Evolutionary conservation across 2,797 vertebrate species (phyloP).

Genomic region (Amniataba percoides): DNA sequence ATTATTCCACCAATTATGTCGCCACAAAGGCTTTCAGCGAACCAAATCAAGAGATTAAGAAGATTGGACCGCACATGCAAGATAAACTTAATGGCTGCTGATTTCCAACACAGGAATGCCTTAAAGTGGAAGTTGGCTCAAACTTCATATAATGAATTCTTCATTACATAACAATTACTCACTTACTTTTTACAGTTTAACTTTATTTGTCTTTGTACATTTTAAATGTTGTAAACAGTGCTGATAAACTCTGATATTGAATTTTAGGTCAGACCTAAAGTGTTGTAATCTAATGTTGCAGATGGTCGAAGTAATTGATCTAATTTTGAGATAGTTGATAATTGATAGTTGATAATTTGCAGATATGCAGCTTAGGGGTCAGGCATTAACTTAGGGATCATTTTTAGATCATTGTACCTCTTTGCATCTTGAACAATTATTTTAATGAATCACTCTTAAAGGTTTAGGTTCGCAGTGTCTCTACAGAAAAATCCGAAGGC

Average conservation of each 20-base stretch:
- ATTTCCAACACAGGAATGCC: conserved; percentile 11
- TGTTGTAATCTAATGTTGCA: not conserved
- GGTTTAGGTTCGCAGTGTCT: too few species aligned
- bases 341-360: too few species aligned
- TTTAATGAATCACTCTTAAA: too few species aligned
- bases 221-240: not conserved
- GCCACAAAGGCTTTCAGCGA: not conserved
- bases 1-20: not conserved
- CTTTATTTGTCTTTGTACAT: not conserved
- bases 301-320: not conserved
- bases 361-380: not conserved
- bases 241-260: not conserved
- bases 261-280: not conserved
- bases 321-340: not conserved
- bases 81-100: conserved; percentile 31
- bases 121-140: conserved; percentile 22
- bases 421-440: too few species aligned
- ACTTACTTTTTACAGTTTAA: not conserved
- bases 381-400: not conserved
- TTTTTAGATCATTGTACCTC: not conserved
- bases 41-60: conserved; percentile 26
- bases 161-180: not conserved
- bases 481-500: too few species aligned
- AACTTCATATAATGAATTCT: not conserved
- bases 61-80: not conserved